Evolutionary conservation across 2,888 invertebrate genomes (phyloP).

Genomic region (Chesias legatella): DNA sequence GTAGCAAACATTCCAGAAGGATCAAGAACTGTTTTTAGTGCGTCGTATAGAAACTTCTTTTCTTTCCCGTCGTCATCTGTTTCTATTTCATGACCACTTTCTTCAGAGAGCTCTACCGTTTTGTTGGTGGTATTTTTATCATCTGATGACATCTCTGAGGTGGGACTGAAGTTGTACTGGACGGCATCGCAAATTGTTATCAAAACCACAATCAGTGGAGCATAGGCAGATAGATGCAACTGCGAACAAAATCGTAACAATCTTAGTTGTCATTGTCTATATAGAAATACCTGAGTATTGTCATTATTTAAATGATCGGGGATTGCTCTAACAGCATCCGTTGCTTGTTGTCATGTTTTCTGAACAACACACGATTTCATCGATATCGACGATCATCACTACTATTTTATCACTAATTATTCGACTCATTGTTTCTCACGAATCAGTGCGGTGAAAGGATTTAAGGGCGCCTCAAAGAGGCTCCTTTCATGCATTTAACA

Average conservation of each 20-base stretch:
- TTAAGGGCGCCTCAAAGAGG: no score
- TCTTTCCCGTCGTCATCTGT: conserved; percentile 61
- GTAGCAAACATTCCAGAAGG: conserved; percentile 47
- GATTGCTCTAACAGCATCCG: no score
- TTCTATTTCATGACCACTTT: conserved; percentile 66
- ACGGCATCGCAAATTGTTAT: conserved; percentile 40
- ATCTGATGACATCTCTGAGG: conserved; percentile 68
- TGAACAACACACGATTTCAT: no score
- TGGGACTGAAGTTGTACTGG: conserved; percentile 55
- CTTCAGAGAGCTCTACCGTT: conserved; percentile 60
- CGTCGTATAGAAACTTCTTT: conserved; percentile 64
- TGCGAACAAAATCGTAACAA: conserved; percentile 2
- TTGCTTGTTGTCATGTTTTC: no score
- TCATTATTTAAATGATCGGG: no score
- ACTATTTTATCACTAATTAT: no score
- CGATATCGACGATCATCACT: no score
- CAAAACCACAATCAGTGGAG: conserved; percentile 37
- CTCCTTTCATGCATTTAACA: no score
- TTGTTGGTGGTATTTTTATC: conserved; percentile 53
- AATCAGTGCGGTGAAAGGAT: no score
- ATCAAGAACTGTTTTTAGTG: conserved; percentile 63
- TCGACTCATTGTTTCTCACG: no score
- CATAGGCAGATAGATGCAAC: conserved; percentile 30
- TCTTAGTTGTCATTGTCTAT: no score
- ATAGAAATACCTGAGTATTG: no score